Evolutionary conservation across 2,888 invertebrate genomes (phyloP).

Genomic region (Acrocyrtus sp.): DNA sequence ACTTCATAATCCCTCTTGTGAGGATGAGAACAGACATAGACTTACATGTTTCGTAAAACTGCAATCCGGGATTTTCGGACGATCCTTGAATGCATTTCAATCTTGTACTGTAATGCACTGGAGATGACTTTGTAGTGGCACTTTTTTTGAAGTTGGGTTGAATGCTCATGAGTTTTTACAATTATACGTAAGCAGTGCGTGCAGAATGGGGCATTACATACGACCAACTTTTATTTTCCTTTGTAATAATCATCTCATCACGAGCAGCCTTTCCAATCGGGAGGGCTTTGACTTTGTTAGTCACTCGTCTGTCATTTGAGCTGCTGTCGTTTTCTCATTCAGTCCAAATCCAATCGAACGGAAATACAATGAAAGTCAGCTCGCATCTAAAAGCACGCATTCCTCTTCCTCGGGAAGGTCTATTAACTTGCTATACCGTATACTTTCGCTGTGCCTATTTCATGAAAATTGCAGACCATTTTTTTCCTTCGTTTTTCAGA

Average conservation of each 20-base stretch:
- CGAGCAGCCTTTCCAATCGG: conserved; percentile 19
- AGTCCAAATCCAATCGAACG: too few relatives aligned
- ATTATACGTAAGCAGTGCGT: conserved; percentile 19
- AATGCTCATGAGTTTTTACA: conserved; percentile 14
- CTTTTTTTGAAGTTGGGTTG: too few relatives aligned
- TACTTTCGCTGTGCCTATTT: conserved; percentile 15
- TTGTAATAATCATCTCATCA: conserved; percentile 47
- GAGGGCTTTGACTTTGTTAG: conserved; percentile 44
- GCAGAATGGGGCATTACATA: too few relatives aligned
- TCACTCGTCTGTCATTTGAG: conserved; percentile 26
- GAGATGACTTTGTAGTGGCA: not conserved
- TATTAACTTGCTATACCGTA: not conserved
- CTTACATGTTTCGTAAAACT: too few relatives aligned
- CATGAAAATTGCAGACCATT: too few relatives aligned
- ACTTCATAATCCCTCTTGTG: too few relatives aligned
- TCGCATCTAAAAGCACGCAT: not conserved
- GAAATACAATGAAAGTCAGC: conserved; percentile 20
- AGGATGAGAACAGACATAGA: too few relatives aligned
- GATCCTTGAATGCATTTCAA: too few relatives aligned
- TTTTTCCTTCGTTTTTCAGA: conserved; percentile 40
- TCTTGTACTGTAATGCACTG: too few relatives aligned
- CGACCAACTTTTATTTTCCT: too few relatives aligned
- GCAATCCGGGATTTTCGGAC: too few relatives aligned
- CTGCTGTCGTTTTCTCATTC: conserved; percentile 40
- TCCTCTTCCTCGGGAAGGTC: not conserved